phyloP scores from a whole-genome alignment of 2,888 invertebrate species.

The Eupithecia abbreviata region DNA sequence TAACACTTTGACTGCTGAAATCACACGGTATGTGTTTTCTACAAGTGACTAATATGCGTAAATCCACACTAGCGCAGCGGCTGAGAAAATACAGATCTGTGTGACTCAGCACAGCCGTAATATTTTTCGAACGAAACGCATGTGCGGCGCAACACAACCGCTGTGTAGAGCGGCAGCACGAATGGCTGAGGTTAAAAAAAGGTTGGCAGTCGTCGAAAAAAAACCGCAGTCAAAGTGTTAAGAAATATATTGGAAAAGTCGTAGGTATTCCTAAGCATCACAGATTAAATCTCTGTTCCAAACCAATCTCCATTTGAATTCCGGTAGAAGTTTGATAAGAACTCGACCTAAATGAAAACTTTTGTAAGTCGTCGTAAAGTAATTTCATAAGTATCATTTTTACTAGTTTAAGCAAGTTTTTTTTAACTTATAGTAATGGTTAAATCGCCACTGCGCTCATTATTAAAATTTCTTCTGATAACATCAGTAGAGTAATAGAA shows the following conservation, averaged over 20 bases:
- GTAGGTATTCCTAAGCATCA: not conserved
- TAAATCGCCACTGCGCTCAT: conserved; percentile 58
- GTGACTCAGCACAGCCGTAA: too few relatives aligned
- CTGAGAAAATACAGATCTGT: too few relatives aligned
- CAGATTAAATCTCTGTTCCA: not conserved
- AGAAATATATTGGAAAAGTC: not conserved
- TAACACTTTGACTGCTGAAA: not conserved
- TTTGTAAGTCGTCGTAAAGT: conserved; percentile 5
- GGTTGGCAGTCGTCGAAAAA: too few relatives aligned
- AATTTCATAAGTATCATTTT: conserved; percentile 14
- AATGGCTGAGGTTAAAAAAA: too few relatives aligned
- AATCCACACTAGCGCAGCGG: too few relatives aligned
- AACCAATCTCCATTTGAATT: not conserved
- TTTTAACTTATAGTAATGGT: conserved; percentile 51
- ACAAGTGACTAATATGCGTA: too few relatives aligned
- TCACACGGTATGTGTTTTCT: too few relatives aligned
- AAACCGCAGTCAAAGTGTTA: too few relatives aligned
- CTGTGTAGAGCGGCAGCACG: too few relatives aligned
- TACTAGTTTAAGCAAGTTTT: conserved; percentile 40
- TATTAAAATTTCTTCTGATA: conserved; percentile 76
- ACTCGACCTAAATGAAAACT: conserved; percentile 21
- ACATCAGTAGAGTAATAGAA: not conserved
- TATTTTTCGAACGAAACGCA: too few relatives aligned
- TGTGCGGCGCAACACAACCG: too few relatives aligned
- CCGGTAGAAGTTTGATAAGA: not conserved